Base-by-base conservation (phyloP, 2,113 vertebrate species). In the Suricata suricatta region DNA sequence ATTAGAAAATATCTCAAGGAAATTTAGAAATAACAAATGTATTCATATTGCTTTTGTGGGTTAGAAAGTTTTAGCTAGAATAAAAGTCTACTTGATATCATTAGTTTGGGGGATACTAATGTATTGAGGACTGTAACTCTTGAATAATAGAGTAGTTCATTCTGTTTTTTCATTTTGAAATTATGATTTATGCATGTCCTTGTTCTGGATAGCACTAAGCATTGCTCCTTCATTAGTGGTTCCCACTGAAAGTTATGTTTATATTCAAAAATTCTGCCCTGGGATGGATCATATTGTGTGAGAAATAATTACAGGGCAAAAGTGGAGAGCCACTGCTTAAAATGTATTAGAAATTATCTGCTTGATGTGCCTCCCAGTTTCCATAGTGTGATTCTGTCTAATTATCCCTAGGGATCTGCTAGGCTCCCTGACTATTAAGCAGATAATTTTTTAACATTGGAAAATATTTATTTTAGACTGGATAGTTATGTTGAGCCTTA, bases 291-390 rank as follows among this genome's bases (percentile, higher is more conserved):
- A 63, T 88, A 95, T 84, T 72, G 81, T 97, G 68, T 83, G 68
- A 96, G 95, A 97, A 95, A 97, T 95, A 95, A 95, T 98, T 96
- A 93, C 44, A 98, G 96, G 96, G 92, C 90, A 97, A 94, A 97
- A 93, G 38, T 96, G 76, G 60, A 97, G 86, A 98, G 82, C 29
- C 57, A 89, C 95, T 98, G 76, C 94, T 98, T 97, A 97, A 97
- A 98, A 97, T 98, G 92, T 92, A 98, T 96, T 98, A 98, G 68
- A 98, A 97, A 98, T 98, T 76, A 92, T 84, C 57, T 95, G 83
- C 96, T 98, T 97, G 97, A 96, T 52, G 0, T 94, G 88, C 87
- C 93, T 96, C 82, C 85, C 68, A 81, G 31, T 90, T 96, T 95
- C 72, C 71, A 92, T 94, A 85, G 93, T 92, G 90, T 92, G 90